Evolutionary conservation across 2,888 invertebrate genomes (phyloP), one percentile per base, ranked within the genome.

Genomic region (Brachyptera putata): DNA sequence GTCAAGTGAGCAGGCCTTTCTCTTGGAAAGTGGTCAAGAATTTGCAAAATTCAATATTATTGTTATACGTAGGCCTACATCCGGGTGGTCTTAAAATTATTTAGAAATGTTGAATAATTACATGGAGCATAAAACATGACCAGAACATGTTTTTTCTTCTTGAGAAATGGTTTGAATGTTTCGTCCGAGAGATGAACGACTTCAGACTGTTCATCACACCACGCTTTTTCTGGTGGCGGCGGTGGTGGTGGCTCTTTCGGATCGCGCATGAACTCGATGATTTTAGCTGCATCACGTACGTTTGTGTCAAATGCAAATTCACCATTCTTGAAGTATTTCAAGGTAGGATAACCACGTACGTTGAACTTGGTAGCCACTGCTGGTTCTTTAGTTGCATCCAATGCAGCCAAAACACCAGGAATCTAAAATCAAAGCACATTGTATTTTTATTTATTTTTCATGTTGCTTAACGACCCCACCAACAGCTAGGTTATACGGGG

Each of bases 101-200:
- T n/a, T n/a, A n/a, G n/a, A n/a, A n/a, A n/a, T n/a, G n/a, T n/a
- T n/a, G n/a, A n/a, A 26, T 34, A 84, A 89, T 84, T 76, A 93
- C 93, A 95, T 11, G 94, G 94, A 0, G 94, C 93, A 74, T 94
- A 94, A 75, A 94, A 95, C 86, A 94, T 92, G 61, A 93, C 85
- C 55, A 95, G 71, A 1, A 87, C 89, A 75, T 94, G 91, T 69
- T 91, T 92, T 75, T 91, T 87, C 73, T 90, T 90, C 72, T 89
- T 89, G 41, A 94, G 77, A 55, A 86, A 81, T 48, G 81, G 73
- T 68, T 86, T 85, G 75, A 92, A 93, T 61, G 77, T 84, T 61
- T 86, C 81, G 43, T 86, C 82, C 67, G 80, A 82, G 56, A 93
- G 80, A 76, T 93, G 92, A 43, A 87, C 79, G 48, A 95, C 91